Conservation (phyloP, 2,888 invertebrate genomes). For the Choristoneura rosaceana region DNA sequence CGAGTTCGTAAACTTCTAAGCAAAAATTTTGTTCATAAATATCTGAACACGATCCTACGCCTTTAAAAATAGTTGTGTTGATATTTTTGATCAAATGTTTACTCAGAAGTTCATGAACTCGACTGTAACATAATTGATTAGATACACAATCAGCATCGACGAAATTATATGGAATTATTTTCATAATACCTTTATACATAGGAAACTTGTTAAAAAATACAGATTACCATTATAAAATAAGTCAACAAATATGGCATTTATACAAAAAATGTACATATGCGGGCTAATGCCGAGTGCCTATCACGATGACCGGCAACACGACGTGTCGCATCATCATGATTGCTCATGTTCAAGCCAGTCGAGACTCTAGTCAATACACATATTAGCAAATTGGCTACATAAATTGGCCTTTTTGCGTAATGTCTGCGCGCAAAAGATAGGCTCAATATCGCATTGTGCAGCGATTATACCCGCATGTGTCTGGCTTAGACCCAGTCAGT, state of each 20-base stretch:
- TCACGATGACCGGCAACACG: background rate
- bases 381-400: background rate
- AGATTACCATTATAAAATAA: background rate
- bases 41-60: no score
- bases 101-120: no score
- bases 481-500: background rate
- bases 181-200: background rate
- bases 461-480: no score
- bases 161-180: background rate
- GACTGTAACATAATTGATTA: background rate
- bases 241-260: background rate
- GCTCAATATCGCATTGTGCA: no score
- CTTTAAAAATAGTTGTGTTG: no score
- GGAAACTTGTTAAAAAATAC: background rate
- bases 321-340: background rate
- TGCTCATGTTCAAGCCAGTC: background rate
- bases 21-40: no score
- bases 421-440: no score
- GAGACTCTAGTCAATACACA: background rate
- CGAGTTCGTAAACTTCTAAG: no score
- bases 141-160: background rate
- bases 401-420: background rate
- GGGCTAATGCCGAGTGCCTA: background rate
- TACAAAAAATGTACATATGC: background rate
- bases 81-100: no score